Evolutionary conservation across 2,113 vertebrate genomes (phyloP).

Genomic region (Alces alces): DNA sequence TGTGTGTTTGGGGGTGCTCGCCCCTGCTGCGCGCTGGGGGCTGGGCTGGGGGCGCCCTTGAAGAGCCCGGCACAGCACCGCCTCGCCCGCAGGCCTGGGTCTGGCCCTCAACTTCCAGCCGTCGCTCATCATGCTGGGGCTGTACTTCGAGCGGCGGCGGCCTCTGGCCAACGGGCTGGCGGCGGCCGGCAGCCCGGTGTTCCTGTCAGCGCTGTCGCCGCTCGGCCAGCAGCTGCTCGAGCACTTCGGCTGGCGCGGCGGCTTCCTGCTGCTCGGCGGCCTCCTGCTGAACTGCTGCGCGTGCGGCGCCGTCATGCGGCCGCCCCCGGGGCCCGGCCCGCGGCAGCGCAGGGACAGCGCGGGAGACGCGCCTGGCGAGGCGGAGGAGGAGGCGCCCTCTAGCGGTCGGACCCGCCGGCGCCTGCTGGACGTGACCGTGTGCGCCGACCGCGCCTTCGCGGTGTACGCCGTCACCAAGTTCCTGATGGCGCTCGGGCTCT

Average conservation of each 20-base stretch:
- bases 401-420: slow-evolving; percentile 66
- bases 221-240: slow-evolving; percentile 83
- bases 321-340: slow-evolving; percentile 67
- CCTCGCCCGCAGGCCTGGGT: slow-evolving; percentile 76
- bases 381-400: slow-evolving; percentile 44
- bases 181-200: slow-evolving; percentile 85
- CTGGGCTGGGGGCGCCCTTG: too few species aligned
- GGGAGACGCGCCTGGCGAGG: slow-evolving; percentile 72
- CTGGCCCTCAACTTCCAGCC: slow-evolving; percentile 86
- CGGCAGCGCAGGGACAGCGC: slow-evolving; percentile 49
- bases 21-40: background rate
- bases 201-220: slow-evolving; percentile 83
- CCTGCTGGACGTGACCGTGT: slow-evolving; percentile 84
- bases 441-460: slow-evolving; percentile 79
- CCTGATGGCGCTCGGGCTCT: slow-evolving; percentile 85
- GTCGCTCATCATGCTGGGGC: slow-evolving; percentile 84
- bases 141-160: slow-evolving; percentile 83
- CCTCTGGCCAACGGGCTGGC: slow-evolving; percentile 86
- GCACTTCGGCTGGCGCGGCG: slow-evolving; percentile 84
- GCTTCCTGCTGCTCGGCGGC: slow-evolving; percentile 86
- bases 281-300: slow-evolving; percentile 85
- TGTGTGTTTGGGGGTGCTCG: too few species aligned
- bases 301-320: slow-evolving; percentile 84
- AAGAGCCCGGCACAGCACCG: background rate
- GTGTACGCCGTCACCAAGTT: slow-evolving; percentile 83